Base-by-base conservation (phyloP, 2,888 invertebrate genomes). In the Molorchus minor region DNA sequence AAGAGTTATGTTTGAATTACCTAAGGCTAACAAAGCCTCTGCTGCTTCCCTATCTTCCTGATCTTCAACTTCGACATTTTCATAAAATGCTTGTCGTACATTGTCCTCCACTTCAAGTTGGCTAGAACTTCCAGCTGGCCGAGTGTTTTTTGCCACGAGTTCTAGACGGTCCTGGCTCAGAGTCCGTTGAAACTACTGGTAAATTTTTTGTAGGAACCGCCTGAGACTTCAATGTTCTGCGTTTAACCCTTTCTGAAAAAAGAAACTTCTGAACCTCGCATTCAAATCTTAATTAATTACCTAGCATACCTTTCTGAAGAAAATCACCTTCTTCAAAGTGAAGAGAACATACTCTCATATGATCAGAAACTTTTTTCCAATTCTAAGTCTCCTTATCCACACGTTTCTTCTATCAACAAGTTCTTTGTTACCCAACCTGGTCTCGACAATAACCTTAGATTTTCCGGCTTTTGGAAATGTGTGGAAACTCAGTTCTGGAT, bases 341-440 rank as follows among this genome's bases (percentile, higher is more conserved):
- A 25, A 46, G 36, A 38, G 46, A 35, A 36, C 55, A 55, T n/a
- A 55, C 55, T 45, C 46, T 55, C 52, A 41, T 52, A 41, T 40
- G 10, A 3, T 33, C 30, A 4, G 35, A 35, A 12, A 12, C 38
- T 45, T 8, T 45, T 49, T 56, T 49, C 47, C 56, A 56, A 49
- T 56, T 41, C 35, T 56, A 21, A 56, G 21, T 29, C 40, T 49
- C 8, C 10, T 41, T 25, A 49, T 49, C 49, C 49, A 56, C 30
- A 40, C 43, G 20, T 56, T 41, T 15, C 41, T 33, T 35, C 43
- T 49, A 35, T 49, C 43, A 8, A 46, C 29, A 8, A 56, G 21
- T 19, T 49, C 36, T 33, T 43, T 51, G 20, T 25, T 51, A 0
- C 45, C 38, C 17, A 51, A 13, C 41, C 51, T 33, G 1, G 35